These are phyloP conservation scores for Pangasius sanitwongsei DNA, from an alignment of 2,797 vertebrate species.

Conservation along the genomic window DNA sequence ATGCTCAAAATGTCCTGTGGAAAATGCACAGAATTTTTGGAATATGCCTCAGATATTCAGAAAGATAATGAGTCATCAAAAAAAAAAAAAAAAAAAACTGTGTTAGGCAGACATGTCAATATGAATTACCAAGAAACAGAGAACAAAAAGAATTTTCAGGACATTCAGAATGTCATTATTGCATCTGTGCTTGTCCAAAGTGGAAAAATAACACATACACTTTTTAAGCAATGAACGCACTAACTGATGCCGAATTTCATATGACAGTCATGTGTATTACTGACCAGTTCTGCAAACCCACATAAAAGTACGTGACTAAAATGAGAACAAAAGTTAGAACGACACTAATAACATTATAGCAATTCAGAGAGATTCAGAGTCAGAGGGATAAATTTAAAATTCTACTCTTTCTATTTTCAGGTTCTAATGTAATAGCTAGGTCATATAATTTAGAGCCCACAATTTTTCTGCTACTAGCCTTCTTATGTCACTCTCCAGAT, in stretches of 20 bases:
- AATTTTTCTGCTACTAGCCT: slow-evolving; percentile 8
- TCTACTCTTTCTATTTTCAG: not conserved
- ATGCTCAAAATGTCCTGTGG: not conserved
- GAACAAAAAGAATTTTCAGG: not conserved
- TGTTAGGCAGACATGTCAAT: not conserved
- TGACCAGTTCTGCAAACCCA: not conserved
- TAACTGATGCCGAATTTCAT: not conserved
- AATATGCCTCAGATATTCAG: slow-evolving; percentile 1
- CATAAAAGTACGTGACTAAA: not conserved
- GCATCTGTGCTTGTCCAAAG: not conserved
- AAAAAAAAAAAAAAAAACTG: slow-evolving; percentile 10
- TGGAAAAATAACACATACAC: not conserved
- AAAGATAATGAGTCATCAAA: slow-evolving; percentile 19
- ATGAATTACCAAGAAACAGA: not conserved
- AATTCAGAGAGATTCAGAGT: not conserved
- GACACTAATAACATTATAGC: not conserved
- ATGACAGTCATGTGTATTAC: not conserved
- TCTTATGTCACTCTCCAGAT: slow-evolving; percentile 4
- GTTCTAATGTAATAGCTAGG: too few relatives aligned
- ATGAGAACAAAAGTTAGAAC: not conserved
- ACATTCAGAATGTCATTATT: not conserved
- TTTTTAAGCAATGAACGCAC: not conserved
- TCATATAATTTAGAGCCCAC: not conserved
- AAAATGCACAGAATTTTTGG: not conserved
- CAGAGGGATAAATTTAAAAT: not conserved